A percentile compares a stretch with the other conserved stretches of the same genome.
phyloP scores from a whole-genome alignment of 2,888 invertebrate genomes.

The Synanthedon myopaeformis region DNA sequence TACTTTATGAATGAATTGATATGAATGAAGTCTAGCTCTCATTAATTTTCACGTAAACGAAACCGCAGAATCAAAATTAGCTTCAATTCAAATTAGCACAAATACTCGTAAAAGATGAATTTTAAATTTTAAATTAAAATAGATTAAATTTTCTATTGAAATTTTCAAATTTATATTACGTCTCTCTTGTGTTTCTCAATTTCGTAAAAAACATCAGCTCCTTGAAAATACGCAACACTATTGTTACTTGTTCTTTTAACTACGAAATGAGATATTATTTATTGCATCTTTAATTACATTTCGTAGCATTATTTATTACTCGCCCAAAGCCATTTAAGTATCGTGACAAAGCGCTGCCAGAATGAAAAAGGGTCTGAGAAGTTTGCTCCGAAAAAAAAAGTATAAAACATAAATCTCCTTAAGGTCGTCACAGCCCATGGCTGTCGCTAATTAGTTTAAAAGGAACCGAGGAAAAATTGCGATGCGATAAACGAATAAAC shows the following conservation, averaged over 20 bases:
- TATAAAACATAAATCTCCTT: constrained; percentile 3
- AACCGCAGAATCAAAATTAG: too few species aligned
- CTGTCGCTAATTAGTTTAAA: constrained; percentile 1
- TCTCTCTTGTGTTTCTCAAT: too few species aligned
- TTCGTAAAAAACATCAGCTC: too few species aligned
- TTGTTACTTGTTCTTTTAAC: not conserved
- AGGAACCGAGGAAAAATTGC: not conserved
- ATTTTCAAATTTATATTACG: too few species aligned
- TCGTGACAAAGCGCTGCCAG: not conserved
- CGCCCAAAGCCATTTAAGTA: not conserved
- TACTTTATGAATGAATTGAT: too few species aligned
- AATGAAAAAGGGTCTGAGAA: not conserved
- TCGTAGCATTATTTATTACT: not conserved
- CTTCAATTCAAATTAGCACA: too few species aligned
- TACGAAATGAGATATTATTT: not conserved
- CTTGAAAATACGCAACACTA: too few species aligned
- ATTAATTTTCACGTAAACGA: too few species aligned
- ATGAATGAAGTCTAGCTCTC: too few species aligned
- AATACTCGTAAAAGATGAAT: too few species aligned
- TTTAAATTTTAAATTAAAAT: too few species aligned
- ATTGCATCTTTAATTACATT: not conserved
- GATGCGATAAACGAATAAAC: not conserved
- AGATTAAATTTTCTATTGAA: too few species aligned
- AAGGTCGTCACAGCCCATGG: constrained; percentile 1
- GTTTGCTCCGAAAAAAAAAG: not conserved